Percentiles rank a stretch among this genome's conserved stretches.
Conservation (phyloP, 2,797 vertebrate species). For the Oreortyx pictus region DNA sequence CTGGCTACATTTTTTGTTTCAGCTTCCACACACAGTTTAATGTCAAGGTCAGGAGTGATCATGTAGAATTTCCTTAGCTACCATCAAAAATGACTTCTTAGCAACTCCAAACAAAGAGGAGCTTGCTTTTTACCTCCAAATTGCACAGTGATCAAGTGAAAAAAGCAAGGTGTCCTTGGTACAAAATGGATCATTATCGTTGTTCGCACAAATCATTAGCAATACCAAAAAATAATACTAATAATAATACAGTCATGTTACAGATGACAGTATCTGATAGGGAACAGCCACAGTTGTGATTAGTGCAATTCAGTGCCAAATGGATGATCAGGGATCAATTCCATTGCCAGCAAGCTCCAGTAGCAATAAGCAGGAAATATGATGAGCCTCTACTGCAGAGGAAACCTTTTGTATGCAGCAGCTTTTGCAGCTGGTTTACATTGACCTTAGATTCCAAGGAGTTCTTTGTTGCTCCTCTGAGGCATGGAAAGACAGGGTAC, state of each 20-base stretch:
- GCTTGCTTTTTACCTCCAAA: background rate
- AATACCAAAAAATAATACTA: background rate
- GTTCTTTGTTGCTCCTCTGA: background rate
- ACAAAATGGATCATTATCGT: background rate
- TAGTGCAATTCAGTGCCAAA: constrained; percentile 1
- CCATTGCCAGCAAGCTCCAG: background rate
- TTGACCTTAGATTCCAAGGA: background rate
- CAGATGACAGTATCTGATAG: background rate
- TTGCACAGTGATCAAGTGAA: background rate
- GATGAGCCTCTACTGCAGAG: background rate
- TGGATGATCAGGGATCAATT: constrained; percentile 20
- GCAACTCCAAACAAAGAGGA: background rate
- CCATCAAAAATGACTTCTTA: background rate
- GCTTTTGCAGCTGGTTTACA: constrained; percentile 9
- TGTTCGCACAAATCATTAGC: background rate
- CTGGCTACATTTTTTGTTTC: background rate
- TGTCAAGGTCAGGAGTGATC: background rate
- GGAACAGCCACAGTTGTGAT: background rate
- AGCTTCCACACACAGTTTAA: background rate
- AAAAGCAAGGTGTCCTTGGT: background rate
- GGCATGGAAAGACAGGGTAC: background rate
- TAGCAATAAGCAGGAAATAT: constrained; percentile 33
- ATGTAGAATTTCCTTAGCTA: background rate
- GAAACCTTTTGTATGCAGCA: background rate
- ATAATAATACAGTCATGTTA: background rate